These are phyloP conservation scores for Silurus meridionalis DNA, from an alignment of 2,113 vertebrate species.

Conservation along the genomic window DNA sequence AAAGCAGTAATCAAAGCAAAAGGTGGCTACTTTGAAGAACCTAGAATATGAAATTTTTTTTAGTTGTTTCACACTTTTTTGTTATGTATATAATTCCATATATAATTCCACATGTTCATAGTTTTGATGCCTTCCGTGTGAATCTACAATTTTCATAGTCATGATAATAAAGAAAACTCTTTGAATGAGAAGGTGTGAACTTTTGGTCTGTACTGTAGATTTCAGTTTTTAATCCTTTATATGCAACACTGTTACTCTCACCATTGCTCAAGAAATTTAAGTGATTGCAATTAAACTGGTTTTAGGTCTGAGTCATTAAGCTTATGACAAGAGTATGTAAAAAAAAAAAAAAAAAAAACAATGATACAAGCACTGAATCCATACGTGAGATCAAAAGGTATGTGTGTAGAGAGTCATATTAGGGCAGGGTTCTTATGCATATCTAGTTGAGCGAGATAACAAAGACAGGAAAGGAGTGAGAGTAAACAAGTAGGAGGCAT, in stretches of 20 bases:
- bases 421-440: neutral
- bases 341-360: neutral
- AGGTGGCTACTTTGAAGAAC: too few relatives aligned
- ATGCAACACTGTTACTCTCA: neutral
- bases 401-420: neutral
- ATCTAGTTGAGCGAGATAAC: neutral
- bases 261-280: neutral
- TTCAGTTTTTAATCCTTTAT: neutral
- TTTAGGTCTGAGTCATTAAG: neutral
- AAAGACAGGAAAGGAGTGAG: neutral
- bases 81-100: too few relatives aligned
- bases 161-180: too few relatives aligned
- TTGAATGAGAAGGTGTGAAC: too few relatives aligned
- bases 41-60: too few relatives aligned
- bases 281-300: neutral
- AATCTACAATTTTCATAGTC: too few relatives aligned
- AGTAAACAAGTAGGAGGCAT: too few relatives aligned
- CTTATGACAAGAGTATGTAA: neutral
- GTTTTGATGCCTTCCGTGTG: too few relatives aligned
- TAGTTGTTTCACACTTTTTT: too few relatives aligned
- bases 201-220: too few relatives aligned
- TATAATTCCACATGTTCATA: too few relatives aligned
- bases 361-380: neutral
- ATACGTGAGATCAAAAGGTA: neutral
- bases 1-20: too few relatives aligned